Evolutionary conservation across 2,113 vertebrate species (phyloP), one percentile per base, ranked within the genome.

Genomic region (Ardeotis arabs): DNA sequence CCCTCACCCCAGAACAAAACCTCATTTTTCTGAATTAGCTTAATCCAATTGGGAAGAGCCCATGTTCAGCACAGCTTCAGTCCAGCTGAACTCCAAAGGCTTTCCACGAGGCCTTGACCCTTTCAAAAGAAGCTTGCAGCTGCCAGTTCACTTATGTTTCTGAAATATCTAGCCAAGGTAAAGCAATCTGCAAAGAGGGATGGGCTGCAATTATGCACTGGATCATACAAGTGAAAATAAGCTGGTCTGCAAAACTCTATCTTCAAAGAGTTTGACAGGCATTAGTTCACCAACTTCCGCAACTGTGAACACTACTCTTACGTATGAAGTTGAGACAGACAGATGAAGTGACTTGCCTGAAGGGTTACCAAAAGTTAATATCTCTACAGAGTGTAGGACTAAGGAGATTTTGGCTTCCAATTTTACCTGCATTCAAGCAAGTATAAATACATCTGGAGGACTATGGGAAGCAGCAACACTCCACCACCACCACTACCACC

Each of bases 41-140:
- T 55, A 92, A 92, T 68, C 16, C 44, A 78, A 3, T 8, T 1
- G 8, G 35, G n/a, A 87, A 81, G 59, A 91, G 29, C n/a, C 47
- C 41, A 29, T 89, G 89, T 89, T 66, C 64, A 89, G n/a, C 44
- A 81, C 63, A 86, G 79, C 14, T 76, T 80, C n/a, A 80, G 75
- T 62, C 35, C 67, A 85, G 50, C 59, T 95, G 67, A 63, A 50
- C 47, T 90, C 63, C 31, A 67, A 39, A 44, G 62, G 72, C 55
- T 23, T 66, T 80, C 49, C 39, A 29, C 9, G 52, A 92, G 56
- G 44, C n/a, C 49, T 10, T 73, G 78, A 45, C 79, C 45, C 31
- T 88, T 77, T n/a, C 39, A 79, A 90, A 91, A 35, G 6, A 89
- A 87, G 55, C 59, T 4, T 81, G 47, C 8, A 53, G 66, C 66